Conservation (phyloP, 1,140 invertebrate genomes). For the Zaprionus africanus region DNA sequence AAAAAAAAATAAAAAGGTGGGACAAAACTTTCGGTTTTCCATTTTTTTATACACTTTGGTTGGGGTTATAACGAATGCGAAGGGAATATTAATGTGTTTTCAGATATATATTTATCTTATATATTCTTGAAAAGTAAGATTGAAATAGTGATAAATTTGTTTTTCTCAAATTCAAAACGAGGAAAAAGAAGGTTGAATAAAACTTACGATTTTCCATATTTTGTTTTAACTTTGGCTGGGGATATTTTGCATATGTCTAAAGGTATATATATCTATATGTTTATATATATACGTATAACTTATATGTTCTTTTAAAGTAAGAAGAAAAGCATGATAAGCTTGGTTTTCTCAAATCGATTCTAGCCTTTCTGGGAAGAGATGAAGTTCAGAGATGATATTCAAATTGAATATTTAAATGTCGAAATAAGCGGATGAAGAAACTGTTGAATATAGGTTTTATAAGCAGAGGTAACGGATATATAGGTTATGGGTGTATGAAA, state of each 20-base stretch:
- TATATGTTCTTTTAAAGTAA: background rate
- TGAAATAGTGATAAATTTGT: no score
- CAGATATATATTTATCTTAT: background rate
- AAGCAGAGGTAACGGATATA: no score
- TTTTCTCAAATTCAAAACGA: no score
- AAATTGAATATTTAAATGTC: no score
- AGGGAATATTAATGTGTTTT: background rate
- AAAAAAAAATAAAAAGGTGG: conserved; percentile 26
- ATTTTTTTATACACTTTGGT: background rate
- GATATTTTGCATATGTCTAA: background rate
- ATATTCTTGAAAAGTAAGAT: background rate
- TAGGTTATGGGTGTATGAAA: no score
- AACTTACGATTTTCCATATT: background rate
- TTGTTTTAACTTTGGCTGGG: background rate
- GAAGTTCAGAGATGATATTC: no score
- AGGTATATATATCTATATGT: background rate
- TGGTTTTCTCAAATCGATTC: no score
- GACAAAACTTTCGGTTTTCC: conserved; percentile 9
- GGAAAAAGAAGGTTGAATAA: background rate
- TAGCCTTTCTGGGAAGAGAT: no score
- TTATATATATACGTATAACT: background rate
- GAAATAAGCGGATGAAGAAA: no score
- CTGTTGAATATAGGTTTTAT: no score
- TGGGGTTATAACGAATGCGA: background rate
- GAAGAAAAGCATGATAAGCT: no score